Evolutionary conservation across 2,113 vertebrate genomes (phyloP).

Genomic region (Sylvilagus bachmani): DNA sequence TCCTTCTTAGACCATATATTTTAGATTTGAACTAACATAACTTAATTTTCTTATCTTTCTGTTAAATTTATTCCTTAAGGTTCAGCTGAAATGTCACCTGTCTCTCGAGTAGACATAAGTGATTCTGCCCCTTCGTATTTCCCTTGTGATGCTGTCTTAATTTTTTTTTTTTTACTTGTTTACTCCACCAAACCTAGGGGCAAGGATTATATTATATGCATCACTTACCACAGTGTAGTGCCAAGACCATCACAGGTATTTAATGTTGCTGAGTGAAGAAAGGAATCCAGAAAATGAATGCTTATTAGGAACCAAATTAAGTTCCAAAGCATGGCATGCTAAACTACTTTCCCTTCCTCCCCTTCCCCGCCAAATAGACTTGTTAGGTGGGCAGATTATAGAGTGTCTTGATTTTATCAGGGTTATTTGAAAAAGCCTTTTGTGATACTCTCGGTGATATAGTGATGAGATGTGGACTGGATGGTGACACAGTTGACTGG

Average conservation of each 20-base stretch:
- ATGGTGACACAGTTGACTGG: constrained; percentile 1
- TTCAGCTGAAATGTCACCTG: constrained; percentile 6
- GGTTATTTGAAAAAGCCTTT: constrained; percentile 34
- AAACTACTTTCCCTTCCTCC: neutral
- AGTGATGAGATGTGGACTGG: constrained; percentile 23
- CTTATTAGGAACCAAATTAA: constrained; percentile 46
- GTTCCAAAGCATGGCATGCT: constrained; percentile 11
- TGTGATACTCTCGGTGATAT: constrained; percentile 33
- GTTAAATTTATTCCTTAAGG: constrained; percentile 6
- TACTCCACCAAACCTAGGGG: neutral
- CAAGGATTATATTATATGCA: neutral
- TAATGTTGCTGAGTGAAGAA: constrained; percentile 48
- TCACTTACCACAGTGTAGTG: neutral
- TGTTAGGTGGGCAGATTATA: constrained; percentile 1
- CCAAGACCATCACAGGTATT: neutral
- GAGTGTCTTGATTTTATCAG: constrained; percentile 49
- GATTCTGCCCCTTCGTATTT: neutral
- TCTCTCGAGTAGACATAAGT: constrained; percentile 1
- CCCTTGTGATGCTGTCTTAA: constrained; percentile 15
- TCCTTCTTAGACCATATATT: neutral
- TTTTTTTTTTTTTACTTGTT: constrained; percentile 41
- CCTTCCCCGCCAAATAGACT: neutral
- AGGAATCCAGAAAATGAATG: constrained; percentile 35
- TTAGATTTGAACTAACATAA: constrained; percentile 22
- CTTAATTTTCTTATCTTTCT: constrained; percentile 41